Conservation (phyloP, 2,797 vertebrate species). For the Mormyrus hasselquistii region DNA sequence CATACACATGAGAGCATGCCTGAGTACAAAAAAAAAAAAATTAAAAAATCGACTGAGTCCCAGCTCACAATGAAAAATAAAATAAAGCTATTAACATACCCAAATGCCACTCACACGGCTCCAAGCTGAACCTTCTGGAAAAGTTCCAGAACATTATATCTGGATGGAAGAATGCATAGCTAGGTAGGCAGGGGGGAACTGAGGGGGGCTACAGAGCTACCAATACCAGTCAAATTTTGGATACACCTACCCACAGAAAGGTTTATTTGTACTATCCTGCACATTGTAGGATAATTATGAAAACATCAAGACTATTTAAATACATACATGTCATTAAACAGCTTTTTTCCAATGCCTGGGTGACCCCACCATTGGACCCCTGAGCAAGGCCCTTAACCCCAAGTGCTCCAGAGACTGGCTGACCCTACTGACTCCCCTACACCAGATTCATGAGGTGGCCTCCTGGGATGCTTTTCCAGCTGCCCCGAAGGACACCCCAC, state of each 20-base stretch:
- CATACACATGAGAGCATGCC: neutral
- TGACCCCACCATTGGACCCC: neutral
- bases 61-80: neutral
- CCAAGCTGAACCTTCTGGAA: neutral
- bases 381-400: neutral
- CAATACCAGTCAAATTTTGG: neutral
- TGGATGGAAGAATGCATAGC: neutral
- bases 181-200: neutral
- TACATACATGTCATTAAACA: neutral
- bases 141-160: neutral
- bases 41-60: neutral
- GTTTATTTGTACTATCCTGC: neutral
- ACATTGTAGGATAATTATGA: neutral
- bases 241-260: neutral
- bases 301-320: neutral
- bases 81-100: neutral
- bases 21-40: neutral
- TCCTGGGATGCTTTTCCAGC: neutral
- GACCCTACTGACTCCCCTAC: neutral
- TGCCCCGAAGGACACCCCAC: neutral
- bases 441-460: neutral
- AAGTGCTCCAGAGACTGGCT: neutral
- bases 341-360: neutral
- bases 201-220: neutral
- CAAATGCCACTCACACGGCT: neutral